Percentiles rank a stretch among this genome's conserved stretches.
Evolutionary conservation across 2,888 invertebrate genomes (phyloP).

Genomic region (Parascotia fuliginaria): DNA sequence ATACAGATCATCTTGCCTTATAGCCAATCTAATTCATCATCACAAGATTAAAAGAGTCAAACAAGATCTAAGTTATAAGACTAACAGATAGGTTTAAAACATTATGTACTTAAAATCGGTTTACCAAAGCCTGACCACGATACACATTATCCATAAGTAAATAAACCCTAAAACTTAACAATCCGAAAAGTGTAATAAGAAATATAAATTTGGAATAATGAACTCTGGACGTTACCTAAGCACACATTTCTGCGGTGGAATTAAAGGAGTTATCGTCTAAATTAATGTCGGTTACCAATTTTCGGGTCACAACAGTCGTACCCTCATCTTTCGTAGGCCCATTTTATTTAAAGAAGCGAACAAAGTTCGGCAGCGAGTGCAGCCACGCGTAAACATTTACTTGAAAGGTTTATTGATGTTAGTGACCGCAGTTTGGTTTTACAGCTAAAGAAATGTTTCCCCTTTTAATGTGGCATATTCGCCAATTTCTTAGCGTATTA

Average conservation of each 20-base stretch:
- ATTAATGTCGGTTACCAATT: conserved; percentile 49
- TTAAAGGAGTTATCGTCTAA: conserved; percentile 27
- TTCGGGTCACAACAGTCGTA: conserved; percentile 37
- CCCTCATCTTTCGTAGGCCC: conserved; percentile 61
- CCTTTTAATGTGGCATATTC: conserved; percentile 45
- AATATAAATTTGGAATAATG: not conserved
- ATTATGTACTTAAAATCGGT: not conserved
- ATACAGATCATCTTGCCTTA: not conserved
- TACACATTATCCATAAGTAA: not conserved
- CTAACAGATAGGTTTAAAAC: not conserved
- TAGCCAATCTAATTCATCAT: not conserved
- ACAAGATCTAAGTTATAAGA: not conserved
- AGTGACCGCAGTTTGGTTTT: conserved; percentile 72
- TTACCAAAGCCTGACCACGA: not conserved
- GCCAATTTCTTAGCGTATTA: conserved; percentile 45
- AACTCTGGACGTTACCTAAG: conserved; percentile 7
- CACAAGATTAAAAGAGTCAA: not conserved
- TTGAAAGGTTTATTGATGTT: conserved; percentile 80
- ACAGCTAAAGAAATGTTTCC: conserved; percentile 47
- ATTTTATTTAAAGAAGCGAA: conserved; percentile 75
- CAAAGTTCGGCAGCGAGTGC: conserved; percentile 63
- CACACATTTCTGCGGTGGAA: conserved; percentile 22
- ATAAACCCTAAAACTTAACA: not conserved
- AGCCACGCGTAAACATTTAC: conserved; percentile 77
- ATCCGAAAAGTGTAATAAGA: not conserved